A percentile compares a stretch with the other conserved stretches of the same genome.
Conservation (phyloP, 2,797 vertebrate species). For the Sebastes matsubarae region DNA sequence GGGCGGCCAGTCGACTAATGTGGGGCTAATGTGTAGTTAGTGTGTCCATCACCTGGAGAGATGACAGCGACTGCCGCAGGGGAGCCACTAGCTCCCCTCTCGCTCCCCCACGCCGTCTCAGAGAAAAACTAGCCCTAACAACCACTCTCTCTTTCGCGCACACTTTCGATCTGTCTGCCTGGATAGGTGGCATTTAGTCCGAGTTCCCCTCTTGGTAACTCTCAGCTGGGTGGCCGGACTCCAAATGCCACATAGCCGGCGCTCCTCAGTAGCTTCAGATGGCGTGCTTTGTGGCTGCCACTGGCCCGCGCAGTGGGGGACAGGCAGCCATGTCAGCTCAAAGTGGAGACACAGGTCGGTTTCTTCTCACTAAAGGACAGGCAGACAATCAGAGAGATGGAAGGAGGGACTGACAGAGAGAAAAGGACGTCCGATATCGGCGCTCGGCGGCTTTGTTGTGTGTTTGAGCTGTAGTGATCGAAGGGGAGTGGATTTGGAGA, state of each 20-base stretch:
- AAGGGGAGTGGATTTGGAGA: constrained; percentile 77
- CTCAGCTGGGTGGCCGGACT: constrained; percentile 76
- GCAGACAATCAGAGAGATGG: constrained; percentile 81
- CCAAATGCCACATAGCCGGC: constrained; percentile 84
- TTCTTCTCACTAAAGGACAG: constrained; percentile 84
- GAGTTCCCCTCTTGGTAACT: constrained; percentile 80
- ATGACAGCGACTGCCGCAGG: constrained; percentile 76
- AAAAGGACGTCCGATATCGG: constrained; percentile 79
- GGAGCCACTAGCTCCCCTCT: constrained; percentile 67
- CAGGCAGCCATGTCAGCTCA: constrained; percentile 79
- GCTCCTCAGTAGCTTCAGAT: constrained; percentile 67
- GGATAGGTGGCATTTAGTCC: constrained; percentile 85
- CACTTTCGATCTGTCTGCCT: constrained; percentile 75
- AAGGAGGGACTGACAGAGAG: constrained; percentile 68
- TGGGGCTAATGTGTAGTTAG: constrained; percentile 76
- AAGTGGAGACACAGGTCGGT: constrained; percentile 81
- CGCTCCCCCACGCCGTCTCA: constrained; percentile 45
- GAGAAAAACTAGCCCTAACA: constrained; percentile 73
- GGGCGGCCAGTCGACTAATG: constrained; percentile 66
- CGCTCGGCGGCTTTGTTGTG: constrained; percentile 76
- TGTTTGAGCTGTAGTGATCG: constrained; percentile 78
- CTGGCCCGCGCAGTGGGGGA: constrained; percentile 69
- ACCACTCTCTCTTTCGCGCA: constrained; percentile 64
- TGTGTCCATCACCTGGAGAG: constrained; percentile 73
- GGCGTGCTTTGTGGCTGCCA: constrained; percentile 74